Percentiles rank a stretch among this genome's conserved stretches.
Conservation (phyloP, 2,888 invertebrate species). For the Cataglyphis cursor region DNA sequence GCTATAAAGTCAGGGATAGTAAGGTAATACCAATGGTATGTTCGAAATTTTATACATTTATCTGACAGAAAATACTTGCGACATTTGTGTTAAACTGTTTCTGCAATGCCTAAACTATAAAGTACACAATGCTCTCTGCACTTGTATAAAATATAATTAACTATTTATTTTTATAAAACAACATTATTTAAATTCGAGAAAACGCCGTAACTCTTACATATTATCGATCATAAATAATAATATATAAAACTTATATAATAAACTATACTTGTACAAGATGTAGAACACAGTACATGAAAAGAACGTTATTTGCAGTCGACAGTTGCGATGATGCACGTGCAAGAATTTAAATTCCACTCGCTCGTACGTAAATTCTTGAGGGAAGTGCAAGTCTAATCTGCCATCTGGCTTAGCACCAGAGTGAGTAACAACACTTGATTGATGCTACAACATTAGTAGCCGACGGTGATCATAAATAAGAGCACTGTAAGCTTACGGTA, state of each 20-base stretch:
- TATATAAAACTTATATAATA: neutral
- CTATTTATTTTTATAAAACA: neutral
- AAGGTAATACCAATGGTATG: conserved; percentile 39
- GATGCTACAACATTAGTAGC: conserved; percentile 38
- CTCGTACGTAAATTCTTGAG: neutral
- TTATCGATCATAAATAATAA: conserved; percentile 1
- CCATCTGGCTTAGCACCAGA: conserved; percentile 40
- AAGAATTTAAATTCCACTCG: conserved; percentile 22
- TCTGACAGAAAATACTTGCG: conserved; percentile 27
- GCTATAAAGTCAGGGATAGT: conserved; percentile 56
- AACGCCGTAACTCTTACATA: neutral
- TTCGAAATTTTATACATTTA: conserved; percentile 39
- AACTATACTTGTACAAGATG: neutral
- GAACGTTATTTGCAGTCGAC: neutral
- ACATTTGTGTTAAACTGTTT: conserved; percentile 4
- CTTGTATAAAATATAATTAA: neutral
- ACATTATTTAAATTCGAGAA: neutral
- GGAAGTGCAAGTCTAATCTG: conserved; percentile 41
- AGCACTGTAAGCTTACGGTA: conserved; percentile 40
- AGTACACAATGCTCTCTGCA: neutral
- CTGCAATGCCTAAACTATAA: neutral
- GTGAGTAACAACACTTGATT: conserved; percentile 48
- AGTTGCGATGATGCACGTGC: conserved; percentile 7
- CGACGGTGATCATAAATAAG: conserved; percentile 51
- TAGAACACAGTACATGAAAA: neutral